A percentile compares a stretch with the other conserved stretches of the same genome.
Conservation (phyloP, 64 coral and sea anemone genomes). For the Porites australiensis region DNA sequence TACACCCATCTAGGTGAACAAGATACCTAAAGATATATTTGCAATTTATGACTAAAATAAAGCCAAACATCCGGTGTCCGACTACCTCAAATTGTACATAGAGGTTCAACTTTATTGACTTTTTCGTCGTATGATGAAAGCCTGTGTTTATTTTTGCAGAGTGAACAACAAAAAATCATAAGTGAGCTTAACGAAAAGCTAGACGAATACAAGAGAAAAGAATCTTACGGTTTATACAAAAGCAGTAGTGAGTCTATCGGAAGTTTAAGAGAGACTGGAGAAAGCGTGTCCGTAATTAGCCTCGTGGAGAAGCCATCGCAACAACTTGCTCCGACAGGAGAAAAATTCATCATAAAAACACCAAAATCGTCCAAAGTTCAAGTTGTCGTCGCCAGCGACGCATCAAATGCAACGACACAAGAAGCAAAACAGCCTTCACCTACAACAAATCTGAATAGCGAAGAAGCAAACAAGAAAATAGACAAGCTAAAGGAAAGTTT, state of each 20-base stretch:
- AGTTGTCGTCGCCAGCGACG: slow-evolving; percentile 18
- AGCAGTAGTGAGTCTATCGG: slow-evolving; percentile 15
- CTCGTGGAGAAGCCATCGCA: slow-evolving; percentile 45
- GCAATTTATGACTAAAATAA: too few species aligned
- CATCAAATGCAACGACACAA: background rate
- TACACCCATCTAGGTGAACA: too few species aligned
- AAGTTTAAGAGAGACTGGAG: slow-evolving; percentile 9
- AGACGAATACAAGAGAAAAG: slow-evolving; percentile 83
- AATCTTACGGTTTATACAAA: slow-evolving; percentile 70
- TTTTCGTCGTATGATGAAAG: background rate
- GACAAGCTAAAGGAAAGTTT: slow-evolving; percentile 43
- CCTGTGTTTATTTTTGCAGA: slow-evolving; percentile 40
- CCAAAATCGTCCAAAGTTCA: slow-evolving; percentile 26
- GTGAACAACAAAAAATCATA: slow-evolving; percentile 52
- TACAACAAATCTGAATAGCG: background rate
- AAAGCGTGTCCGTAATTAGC: slow-evolving; percentile 24
- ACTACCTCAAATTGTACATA: too few species aligned
- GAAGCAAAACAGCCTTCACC: slow-evolving; percentile 6
- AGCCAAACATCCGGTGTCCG: too few species aligned
- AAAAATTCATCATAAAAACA: background rate
- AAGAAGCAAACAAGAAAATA: slow-evolving; percentile 30
- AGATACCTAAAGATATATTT: too few species aligned
- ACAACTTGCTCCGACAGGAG: slow-evolving; percentile 46
- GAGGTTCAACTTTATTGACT: background rate
- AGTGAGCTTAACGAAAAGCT: slow-evolving; percentile 61